Evolutionary conservation across 2,888 invertebrate genomes (phyloP), one percentile per base, ranked within the genome.

Genomic region (Oscheius onirici): DNA sequence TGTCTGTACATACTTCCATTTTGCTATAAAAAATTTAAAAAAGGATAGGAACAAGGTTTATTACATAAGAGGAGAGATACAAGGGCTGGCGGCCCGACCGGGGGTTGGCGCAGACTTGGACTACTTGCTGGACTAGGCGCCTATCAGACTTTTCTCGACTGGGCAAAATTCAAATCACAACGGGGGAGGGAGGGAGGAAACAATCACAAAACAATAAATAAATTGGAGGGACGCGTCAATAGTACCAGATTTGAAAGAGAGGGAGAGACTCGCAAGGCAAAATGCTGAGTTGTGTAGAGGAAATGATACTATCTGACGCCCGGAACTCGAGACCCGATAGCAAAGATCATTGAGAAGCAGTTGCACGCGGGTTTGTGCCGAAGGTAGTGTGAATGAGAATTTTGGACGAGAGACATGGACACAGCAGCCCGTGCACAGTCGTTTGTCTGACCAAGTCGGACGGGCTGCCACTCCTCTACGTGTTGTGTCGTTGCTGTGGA

Each of bases 51-150:
- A 8, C 52, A 22, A 13, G 26, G 26, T 68, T 68, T 68, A 57
- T 68, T 68, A 68, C 68, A 68, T 41, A 66, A 34, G 26, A 57
- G 55, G 49, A 57, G 43, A 66, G n/a, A n/a, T n/a, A n/a, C 51
- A 52, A 52, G 65, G 58, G 69, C 58, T 34, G 28, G 69, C 69
- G 58, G 69, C 60, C 69, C 69, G 60, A 58, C 69, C 60, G 61
- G 69, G 26, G 17, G 58, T 46, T 20, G 51, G 60, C 17, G n/a
- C 20, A 46, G 69, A 60, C 69, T 58, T 44, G 69, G 49, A 49
- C 34, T 13, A 34, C 34, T 34, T 24, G 41, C 13, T 43, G 40
- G 51, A 24, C 44, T n/a, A 10, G 41, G 40, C 61, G 61, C 58
- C 51, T 60, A 26, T 58, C 61, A 52, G 60, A 58, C n/a, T 20